phyloP scores from a whole-genome alignment of 1,140 invertebrate species.

The Thaumetopoea pityocampa region DNA sequence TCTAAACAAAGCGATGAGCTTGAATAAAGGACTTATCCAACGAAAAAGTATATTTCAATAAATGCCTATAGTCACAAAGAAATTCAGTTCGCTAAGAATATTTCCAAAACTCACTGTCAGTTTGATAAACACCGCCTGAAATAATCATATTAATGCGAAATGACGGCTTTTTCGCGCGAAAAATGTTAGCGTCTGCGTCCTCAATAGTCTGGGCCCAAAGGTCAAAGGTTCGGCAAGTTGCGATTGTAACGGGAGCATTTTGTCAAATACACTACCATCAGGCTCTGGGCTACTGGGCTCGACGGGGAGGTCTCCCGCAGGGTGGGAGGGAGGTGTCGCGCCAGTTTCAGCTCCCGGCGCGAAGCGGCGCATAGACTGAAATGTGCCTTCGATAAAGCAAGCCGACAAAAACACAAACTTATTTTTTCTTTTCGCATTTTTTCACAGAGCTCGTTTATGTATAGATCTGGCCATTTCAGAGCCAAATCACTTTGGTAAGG shows the following conservation, averaged over 20 bases:
- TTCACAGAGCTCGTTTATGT: conserved; percentile 6
- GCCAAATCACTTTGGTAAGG: no score
- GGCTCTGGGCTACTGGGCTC: conserved; percentile 22
- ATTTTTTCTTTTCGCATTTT: conserved; percentile 19
- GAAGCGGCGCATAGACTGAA: conserved; percentile 31
- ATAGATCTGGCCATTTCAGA: conserved; percentile 4
- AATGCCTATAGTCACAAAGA: no score
- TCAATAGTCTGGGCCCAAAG: no score
- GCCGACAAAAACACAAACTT: conserved; percentile 29
- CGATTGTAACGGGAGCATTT: conserved; percentile 26
- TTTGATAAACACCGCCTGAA: no score
- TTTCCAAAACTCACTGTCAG: no score
- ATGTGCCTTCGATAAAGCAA: conserved; percentile 36
- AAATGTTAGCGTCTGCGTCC: no score
- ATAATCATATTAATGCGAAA: no score
- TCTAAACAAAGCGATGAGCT: no score
- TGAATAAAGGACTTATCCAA: no score
- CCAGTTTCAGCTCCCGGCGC: conserved; percentile 19
- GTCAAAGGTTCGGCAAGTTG: conserved; percentile 24
- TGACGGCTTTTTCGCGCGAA: no score
- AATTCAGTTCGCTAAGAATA: no score
- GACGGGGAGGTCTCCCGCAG: conserved; percentile 8
- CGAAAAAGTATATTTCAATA: no score
- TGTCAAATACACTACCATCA: conserved; percentile 27
- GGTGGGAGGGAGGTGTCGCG: conserved; percentile 21